Conservation (phyloP, 2,797 vertebrate species). For the Lagodon rhomboides region DNA sequence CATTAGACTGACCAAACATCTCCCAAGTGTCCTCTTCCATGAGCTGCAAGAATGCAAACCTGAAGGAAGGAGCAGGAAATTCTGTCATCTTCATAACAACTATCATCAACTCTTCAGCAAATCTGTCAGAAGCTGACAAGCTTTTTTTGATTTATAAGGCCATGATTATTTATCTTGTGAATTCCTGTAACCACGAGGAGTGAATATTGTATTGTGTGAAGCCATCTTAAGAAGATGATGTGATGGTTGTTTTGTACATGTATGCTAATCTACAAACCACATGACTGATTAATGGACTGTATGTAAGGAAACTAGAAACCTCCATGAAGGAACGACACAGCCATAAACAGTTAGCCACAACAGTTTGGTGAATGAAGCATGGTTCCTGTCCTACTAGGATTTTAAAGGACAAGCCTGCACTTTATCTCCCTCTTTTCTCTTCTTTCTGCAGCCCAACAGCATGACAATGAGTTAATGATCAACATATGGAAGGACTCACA, state of each 20-base stretch:
- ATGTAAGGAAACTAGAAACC: not conserved
- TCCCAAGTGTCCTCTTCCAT: conserved; percentile 73
- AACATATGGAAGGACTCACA: not conserved
- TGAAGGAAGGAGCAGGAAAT: conserved; percentile 53
- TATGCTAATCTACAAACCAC: not conserved
- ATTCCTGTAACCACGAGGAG: not conserved
- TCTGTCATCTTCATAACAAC: not conserved
- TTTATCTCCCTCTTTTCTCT: not conserved
- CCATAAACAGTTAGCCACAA: too few relatives aligned
- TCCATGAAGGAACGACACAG: too few relatives aligned
- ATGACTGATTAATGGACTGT: not conserved
- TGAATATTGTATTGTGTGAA: not conserved
- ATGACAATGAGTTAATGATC: conserved; percentile 10
- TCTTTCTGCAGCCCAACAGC: not conserved
- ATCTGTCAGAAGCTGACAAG: not conserved
- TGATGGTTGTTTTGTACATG: not conserved
- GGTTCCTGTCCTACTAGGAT: not conserved
- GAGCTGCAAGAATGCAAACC: conserved; percentile 63
- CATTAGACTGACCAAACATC: conserved; percentile 72
- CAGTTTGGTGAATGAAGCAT: not conserved
- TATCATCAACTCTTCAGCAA: not conserved
- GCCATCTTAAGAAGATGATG: not conserved
- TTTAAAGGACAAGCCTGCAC: not conserved
- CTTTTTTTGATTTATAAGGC: not conserved
- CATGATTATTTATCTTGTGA: not conserved